Evolutionary conservation across 2,797 vertebrate genomes (phyloP).

Genomic region (Smutsia gigantea): DNA sequence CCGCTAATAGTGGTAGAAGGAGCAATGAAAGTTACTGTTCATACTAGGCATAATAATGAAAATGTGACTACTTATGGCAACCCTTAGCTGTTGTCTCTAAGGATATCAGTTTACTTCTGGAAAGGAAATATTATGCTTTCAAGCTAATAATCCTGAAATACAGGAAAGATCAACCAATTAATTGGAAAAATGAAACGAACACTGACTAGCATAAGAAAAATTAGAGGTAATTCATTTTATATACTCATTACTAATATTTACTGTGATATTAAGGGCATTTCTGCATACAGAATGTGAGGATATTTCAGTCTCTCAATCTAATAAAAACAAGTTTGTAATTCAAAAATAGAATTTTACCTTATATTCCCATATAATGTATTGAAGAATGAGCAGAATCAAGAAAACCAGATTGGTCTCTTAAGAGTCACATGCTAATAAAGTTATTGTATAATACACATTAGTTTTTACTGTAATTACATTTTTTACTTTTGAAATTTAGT

Average conservation of each 20-base stretch:
- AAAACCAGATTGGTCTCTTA: background rate
- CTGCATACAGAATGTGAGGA: background rate
- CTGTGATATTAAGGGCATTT: background rate
- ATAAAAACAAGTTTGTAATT: background rate
- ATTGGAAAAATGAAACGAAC: background rate
- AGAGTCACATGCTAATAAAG: background rate
- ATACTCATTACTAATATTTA: background rate
- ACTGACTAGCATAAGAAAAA: background rate
- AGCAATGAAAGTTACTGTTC: background rate
- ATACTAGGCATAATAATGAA: background rate
- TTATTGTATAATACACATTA: background rate
- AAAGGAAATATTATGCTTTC: background rate
- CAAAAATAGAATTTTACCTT: background rate
- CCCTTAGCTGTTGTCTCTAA: background rate
- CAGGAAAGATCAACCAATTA: background rate
- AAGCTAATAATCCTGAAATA: background rate
- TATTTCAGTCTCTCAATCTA: background rate
- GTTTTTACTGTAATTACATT: background rate
- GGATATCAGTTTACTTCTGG: background rate
- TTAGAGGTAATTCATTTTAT: background rate
- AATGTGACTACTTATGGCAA: background rate
- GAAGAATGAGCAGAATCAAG: background rate
- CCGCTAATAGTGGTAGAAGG: background rate
- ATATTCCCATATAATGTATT: background rate
- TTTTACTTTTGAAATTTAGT: background rate